A percentile compares a stretch with the other conserved stretches of the same genome.
Conservation (phyloP, 2,888 invertebrate species). For the Tachystola acroxantha region DNA sequence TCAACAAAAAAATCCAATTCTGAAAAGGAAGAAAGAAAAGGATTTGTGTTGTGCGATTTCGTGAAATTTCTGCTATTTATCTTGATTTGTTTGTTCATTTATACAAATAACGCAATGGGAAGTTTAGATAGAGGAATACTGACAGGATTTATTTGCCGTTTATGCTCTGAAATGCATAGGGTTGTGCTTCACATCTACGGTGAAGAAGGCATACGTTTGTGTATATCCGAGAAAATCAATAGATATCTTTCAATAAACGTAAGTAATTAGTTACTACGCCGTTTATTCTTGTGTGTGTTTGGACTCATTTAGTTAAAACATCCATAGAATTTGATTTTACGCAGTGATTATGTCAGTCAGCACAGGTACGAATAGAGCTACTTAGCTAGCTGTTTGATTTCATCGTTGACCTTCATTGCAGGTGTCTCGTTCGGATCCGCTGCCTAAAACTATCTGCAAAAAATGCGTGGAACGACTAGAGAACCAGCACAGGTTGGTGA, state of each 20-base stretch:
- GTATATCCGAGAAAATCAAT: constrained; percentile 88
- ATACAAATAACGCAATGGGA: constrained; percentile 77
- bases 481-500: constrained; percentile 71
- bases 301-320: not conserved
- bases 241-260: constrained; percentile 89
- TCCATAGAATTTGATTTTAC: not conserved
- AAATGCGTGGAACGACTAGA: constrained; percentile 79
- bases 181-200: constrained; percentile 91
- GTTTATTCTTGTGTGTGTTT: not conserved
- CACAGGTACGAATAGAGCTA: no score
- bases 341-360: not conserved
- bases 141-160: constrained; percentile 90
- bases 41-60: not conserved
- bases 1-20: constrained; percentile 1
- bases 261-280: constrained; percentile 30
- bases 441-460: constrained; percentile 84
- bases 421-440: constrained; percentile 81
- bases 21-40: not conserved
- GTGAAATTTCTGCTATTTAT: constrained; percentile 5
- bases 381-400: no score
- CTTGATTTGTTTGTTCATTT: not conserved
- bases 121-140: constrained; percentile 89
- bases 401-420: constrained; percentile 30
- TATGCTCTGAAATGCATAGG: constrained; percentile 92
- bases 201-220: constrained; percentile 85